phyloP scores from a whole-genome alignment of 30 jellyfish, hydroid and myxozoan species.

The Hydractinia symbiolongicarpus region DNA sequence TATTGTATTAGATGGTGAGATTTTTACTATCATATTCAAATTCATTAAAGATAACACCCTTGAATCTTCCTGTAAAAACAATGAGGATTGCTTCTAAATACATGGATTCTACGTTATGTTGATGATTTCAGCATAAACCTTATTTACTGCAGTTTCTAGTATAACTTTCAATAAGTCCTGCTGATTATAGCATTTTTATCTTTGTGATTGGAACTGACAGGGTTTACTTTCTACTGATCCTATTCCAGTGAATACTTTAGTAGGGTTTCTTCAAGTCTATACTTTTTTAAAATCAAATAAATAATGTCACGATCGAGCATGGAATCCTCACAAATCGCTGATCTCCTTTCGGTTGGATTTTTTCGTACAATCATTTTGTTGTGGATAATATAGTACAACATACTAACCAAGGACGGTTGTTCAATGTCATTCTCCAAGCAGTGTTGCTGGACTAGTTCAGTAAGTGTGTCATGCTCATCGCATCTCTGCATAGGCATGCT shows the following conservation, averaged over 20 bases:
- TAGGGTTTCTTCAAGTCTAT: conserved; percentile 13
- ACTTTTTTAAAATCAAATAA: background rate
- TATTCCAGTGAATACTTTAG: conserved; percentile 14
- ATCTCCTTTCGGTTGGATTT: background rate
- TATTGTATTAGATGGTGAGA: too few species aligned
- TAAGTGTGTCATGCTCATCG: background rate
- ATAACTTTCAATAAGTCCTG: too few species aligned
- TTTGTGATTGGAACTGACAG: too few species aligned
- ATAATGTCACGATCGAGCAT: conserved; percentile 7
- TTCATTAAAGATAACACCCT: too few species aligned
- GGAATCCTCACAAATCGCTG: conserved; percentile 16
- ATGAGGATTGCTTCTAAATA: too few species aligned
- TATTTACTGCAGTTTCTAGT: too few species aligned
- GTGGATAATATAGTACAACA: background rate
- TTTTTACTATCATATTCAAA: too few species aligned
- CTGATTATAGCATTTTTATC: too few species aligned
- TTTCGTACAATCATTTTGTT: conserved; percentile 9
- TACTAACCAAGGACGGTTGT: background rate
- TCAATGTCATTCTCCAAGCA: background rate
- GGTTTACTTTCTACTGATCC: too few species aligned
- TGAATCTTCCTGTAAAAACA: too few species aligned
- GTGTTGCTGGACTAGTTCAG: background rate
- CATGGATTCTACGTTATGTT: too few species aligned
- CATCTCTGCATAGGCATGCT: background rate
- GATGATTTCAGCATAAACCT: too few species aligned